These are phyloP conservation scores for Drosophila pegasa DNA, from an alignment of 2,888 invertebrate genomes.

Conservation along the genomic window DNA sequence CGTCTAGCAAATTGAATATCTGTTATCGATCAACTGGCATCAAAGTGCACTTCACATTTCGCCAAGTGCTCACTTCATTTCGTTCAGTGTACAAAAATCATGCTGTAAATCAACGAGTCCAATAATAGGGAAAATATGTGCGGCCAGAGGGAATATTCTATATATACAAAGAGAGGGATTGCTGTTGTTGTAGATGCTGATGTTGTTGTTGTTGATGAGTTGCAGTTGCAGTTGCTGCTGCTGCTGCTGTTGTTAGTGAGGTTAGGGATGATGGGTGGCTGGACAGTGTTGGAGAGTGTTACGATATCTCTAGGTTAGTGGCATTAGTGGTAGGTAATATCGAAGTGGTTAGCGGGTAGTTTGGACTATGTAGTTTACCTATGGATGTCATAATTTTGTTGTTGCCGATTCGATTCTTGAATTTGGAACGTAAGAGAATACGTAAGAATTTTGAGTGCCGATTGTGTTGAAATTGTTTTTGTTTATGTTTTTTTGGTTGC, in stretches of 20 bases:
- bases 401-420: conserved; percentile 69
- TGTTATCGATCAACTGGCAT: not conserved
- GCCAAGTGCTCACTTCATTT: not conserved
- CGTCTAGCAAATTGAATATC: not conserved
- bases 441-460: conserved; percentile 58
- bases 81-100: not conserved
- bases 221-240: not conserved
- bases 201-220: not conserved
- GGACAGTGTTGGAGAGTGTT: not conserved
- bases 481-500: conserved; percentile 12
- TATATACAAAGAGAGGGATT: conserved; percentile 3
- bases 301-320: not conserved
- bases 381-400: conserved; percentile 84
- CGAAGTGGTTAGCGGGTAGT: conserved; percentile 15
- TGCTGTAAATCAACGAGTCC: conserved; percentile 6
- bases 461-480: conserved; percentile 46
- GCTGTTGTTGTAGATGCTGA: not conserved
- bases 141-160: conserved; percentile 6
- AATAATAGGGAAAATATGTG: conserved; percentile 19
- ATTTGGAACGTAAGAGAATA: conserved; percentile 49
- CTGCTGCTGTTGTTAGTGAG: not conserved
- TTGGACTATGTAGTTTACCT: conserved; percentile 71
- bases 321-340: conserved; percentile 15
- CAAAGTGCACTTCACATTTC: not conserved
- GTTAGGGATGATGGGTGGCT: conserved; percentile 2